A percentile compares a stretch with the other conserved stretches of the same genome.
phyloP scores from a whole-genome alignment of 2,888 invertebrate species.

The Oscheius sp. region DNA sequence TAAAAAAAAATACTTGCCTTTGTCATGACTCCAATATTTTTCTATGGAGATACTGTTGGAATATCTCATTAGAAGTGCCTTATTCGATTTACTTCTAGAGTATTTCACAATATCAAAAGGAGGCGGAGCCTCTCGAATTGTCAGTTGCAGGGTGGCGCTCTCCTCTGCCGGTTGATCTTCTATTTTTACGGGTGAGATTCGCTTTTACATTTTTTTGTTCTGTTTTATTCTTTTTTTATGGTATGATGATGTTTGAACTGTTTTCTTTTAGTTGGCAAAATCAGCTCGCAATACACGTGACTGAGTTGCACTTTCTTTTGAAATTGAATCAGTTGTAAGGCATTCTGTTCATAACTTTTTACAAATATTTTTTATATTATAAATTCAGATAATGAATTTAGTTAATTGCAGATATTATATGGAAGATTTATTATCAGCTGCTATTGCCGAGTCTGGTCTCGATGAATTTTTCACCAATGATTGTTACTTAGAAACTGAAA shows the following conservation, averaged over 20 bases:
- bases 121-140: not conserved
- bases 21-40: not conserved
- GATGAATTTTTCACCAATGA: constrained; percentile 46
- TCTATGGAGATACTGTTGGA: too few relatives aligned
- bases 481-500: not conserved
- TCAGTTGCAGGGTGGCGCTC: not conserved
- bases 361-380: too few relatives aligned
- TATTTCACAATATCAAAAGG: not conserved
- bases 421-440: constrained; percentile 60
- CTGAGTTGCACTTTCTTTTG: too few relatives aligned
- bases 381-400: not conserved
- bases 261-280: not conserved
- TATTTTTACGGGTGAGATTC: not conserved
- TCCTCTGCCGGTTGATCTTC: not conserved
- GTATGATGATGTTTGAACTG: constrained; percentile 6
- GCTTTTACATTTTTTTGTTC: too few relatives aligned
- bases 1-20: not conserved
- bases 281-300: too few relatives aligned
- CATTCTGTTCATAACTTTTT: too few relatives aligned
- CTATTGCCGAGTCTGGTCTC: constrained; percentile 56
- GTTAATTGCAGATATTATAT: constrained; percentile 31
- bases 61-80: too few relatives aligned
- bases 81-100: too few relatives aligned
- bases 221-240: not conserved
- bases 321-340: too few relatives aligned